phyloP scores from a whole-genome alignment of 1,140 invertebrate genomes.

The Drosophila prosaltans region DNA sequence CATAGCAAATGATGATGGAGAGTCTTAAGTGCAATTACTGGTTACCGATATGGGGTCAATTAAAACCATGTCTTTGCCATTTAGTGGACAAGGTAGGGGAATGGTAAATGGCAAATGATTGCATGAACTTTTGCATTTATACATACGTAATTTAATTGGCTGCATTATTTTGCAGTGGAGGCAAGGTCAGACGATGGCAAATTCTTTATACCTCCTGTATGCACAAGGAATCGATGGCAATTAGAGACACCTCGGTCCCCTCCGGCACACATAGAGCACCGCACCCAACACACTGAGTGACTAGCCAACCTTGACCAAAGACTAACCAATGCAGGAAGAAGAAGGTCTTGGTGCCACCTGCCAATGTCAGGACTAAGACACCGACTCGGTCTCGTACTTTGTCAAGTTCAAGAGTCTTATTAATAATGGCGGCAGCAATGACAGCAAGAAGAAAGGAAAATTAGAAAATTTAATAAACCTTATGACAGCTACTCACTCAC shows the following conservation, averaged over 20 bases:
- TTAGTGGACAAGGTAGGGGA: neutral
- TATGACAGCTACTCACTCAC: neutral
- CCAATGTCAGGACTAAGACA: neutral
- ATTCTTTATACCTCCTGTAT: constrained; percentile 8
- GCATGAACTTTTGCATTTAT: constrained; percentile 70
- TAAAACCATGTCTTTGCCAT: constrained; percentile 4
- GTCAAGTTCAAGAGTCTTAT: constrained; percentile 9
- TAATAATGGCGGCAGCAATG: constrained; percentile 4
- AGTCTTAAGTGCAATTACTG: constrained; percentile 49
- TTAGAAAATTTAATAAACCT: neutral
- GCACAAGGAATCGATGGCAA: constrained; percentile 62
- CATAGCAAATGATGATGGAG: too few relatives aligned
- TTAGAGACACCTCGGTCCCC: constrained; percentile 29
- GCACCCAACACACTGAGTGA: neutral
- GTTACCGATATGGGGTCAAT: constrained; percentile 32
- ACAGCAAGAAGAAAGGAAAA: neutral
- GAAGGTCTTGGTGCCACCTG: neutral
- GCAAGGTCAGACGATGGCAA: constrained; percentile 23
- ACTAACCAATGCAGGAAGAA: neutral
- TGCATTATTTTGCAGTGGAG: neutral
- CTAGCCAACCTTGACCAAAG: constrained; percentile 1
- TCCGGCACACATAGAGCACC: too few relatives aligned
- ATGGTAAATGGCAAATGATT: constrained; percentile 6
- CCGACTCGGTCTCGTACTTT: neutral
- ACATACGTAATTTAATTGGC: constrained; percentile 56